These are phyloP conservation scores for Zoanthus gigantus DNA, from an alignment of 92 coral and sea anemone genomes.

Conservation along the genomic window DNA sequence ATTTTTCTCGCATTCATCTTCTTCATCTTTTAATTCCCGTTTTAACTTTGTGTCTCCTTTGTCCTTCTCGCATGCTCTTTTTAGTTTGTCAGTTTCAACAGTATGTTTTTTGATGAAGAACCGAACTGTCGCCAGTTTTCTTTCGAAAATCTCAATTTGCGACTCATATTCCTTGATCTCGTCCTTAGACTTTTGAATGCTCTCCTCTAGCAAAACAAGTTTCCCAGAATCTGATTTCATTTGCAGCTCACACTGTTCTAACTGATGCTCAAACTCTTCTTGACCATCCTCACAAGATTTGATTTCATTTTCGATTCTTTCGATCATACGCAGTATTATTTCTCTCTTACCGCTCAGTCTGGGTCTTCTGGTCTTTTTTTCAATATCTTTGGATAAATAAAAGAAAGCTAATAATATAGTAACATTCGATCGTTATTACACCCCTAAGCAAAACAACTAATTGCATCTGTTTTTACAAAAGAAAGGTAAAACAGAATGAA, in stretches of 20 bases:
- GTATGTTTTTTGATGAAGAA: constrained; percentile 81
- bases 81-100: constrained; percentile 81
- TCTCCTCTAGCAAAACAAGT: constrained; percentile 72
- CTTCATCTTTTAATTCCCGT: constrained; percentile 76
- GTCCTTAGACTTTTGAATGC: constrained; percentile 66
- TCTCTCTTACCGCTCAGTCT: constrained; percentile 73
- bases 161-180: constrained; percentile 66
- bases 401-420: neutral
- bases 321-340: constrained; percentile 83
- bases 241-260: constrained; percentile 77
- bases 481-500: no score
- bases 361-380: constrained; percentile 45
- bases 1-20: constrained; percentile 67
- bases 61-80: constrained; percentile 70
- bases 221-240: constrained; percentile 71
- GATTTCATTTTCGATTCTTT: constrained; percentile 84
- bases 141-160: constrained; percentile 67
- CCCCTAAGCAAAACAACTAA: no score
- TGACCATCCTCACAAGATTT: constrained; percentile 71
- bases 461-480: no score
- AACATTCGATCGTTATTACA: no score
- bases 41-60: constrained; percentile 67
- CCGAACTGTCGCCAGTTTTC: constrained; percentile 83
- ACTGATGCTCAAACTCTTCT: constrained; percentile 66
- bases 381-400: constrained; percentile 55